Conservation (phyloP, 1,140 invertebrate genomes). For the Lasaia peninsularis region DNA sequence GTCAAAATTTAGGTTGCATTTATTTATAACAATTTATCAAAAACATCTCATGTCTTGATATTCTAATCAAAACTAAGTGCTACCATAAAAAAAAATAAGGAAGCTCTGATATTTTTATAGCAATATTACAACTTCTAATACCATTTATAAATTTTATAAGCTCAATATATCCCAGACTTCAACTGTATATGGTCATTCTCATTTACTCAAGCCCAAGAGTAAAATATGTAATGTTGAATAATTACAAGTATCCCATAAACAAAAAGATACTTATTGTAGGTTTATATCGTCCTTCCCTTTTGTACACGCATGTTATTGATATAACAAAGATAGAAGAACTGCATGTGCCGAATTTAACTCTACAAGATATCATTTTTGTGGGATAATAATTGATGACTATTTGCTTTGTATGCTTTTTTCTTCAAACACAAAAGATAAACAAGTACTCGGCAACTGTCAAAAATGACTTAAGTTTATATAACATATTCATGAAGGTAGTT, state of each 20-base stretch:
- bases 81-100: conserved; percentile 7
- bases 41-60: conserved; percentile 15
- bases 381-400: no score
- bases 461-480: no score
- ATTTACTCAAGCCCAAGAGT: not conserved
- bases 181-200: not conserved
- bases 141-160: not conserved
- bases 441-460: no score
- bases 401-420: no score
- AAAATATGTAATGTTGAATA: not conserved
- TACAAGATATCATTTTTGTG: no score
- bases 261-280: no score
- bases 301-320: no score
- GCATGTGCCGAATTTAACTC: no score
- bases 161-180: conserved; percentile 2
- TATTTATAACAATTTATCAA: conserved; percentile 12
- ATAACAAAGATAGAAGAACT: no score
- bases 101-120: conserved; percentile 13
- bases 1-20: conserved; percentile 15
- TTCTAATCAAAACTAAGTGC: conserved; percentile 1
- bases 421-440: no score
- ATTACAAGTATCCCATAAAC: not conserved
- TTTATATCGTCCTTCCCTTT: no score
- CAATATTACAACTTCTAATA: not conserved
- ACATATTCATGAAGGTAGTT: no score